Evolutionary conservation across 2,888 invertebrate species (phyloP), one percentile per base, ranked within the genome.

Genomic region (Aspidapion aeneum): DNA sequence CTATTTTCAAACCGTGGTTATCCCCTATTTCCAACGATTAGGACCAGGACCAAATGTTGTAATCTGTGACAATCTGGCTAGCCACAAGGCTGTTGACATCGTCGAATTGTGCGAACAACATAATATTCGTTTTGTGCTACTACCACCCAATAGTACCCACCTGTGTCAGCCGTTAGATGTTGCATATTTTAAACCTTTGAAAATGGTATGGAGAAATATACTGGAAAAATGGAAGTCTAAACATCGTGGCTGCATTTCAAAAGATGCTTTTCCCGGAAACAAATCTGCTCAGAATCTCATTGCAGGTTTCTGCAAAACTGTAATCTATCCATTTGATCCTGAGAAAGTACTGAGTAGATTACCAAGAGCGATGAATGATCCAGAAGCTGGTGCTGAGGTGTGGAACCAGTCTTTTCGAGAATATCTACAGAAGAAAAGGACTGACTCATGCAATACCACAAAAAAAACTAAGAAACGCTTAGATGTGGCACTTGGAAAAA

Each of bases 91-190:
- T 20, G 50, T 49, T 2, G 21, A 22, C 17, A 22, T 19, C 56
- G 22, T 56, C 21, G 20, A 56, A 21, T 7, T 20, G n/a, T 56
- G 56, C 35, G n/a, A 22, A 1, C 18, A 60, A 18, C 18, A 57
- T 57, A 57, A 58, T 35, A 58, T 58, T 19, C 19, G 49, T 35
- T 58, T 58, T 58, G 19, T 22, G 18, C 35, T 22, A 49, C 58
- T 58, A 16, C 48, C 58, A 18, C 58, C 35, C 3, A 35, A 35
- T 35, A 35, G 35, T 35, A 35, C 35, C 3, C 35, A 35, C 35
- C 35, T 35, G 35, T 35, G 35, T 35, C 35, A 35, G 35, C 35
- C 35, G 35, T 35, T 35, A 12, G 3, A 35, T 35, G 35, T 3
- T 7, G 35, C 35, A 3, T 35, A 35, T 35, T 35, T 35, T 12